Base-by-base conservation (phyloP, 2,888 invertebrate genomes). In the Molanna angustata region DNA sequence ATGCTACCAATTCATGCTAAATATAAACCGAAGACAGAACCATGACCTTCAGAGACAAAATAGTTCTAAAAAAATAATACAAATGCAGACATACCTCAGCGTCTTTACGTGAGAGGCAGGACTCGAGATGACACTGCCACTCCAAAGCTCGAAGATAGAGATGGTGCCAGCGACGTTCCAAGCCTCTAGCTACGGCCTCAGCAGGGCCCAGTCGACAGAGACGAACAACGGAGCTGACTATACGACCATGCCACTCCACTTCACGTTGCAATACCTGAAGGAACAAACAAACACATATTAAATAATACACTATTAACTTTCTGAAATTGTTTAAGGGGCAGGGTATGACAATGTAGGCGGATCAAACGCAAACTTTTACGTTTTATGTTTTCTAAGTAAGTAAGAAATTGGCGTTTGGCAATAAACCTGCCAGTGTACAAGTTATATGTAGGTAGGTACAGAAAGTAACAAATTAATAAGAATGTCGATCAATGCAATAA, bases 101-200 rank as follows among this genome's bases (percentile, higher is more conserved):
- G 65, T 81, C 82, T 66, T 84, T 80, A 68, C 80, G 83, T 60
- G 84, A 79, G 58, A 86, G 79, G 59, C 90, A 82, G 61, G 86
- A 86, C 70, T 95, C 94, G 67, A 95, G 80, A 69, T 91, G 86
- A 73, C 90, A 90, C 79, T 93, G 92, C 84, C 93, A 90, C 82
- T 95, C 94, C 65, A 94, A 81, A 49, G 93, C 90, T 64, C 90
- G 82, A 64, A 95, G 76, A 79, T 90, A 94, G 62, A 94, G 80
- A 62, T 88, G 82, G 72, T 94, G 94, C 90, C 93, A 95, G 68
- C 93, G 88, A 58, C 87, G 80, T 73, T 94, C 91, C 62, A 94
- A 79, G 57, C 83, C 84, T 52, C 82, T 79, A 58, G 86, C 88
- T 55, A 78, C 81, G 64, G 79, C 76, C 74, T 78, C 81, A 64